Evolutionary conservation across 2,797 vertebrate species (phyloP), one percentile per base, ranked within the genome.

Genomic region (Danio aesculapii): DNA sequence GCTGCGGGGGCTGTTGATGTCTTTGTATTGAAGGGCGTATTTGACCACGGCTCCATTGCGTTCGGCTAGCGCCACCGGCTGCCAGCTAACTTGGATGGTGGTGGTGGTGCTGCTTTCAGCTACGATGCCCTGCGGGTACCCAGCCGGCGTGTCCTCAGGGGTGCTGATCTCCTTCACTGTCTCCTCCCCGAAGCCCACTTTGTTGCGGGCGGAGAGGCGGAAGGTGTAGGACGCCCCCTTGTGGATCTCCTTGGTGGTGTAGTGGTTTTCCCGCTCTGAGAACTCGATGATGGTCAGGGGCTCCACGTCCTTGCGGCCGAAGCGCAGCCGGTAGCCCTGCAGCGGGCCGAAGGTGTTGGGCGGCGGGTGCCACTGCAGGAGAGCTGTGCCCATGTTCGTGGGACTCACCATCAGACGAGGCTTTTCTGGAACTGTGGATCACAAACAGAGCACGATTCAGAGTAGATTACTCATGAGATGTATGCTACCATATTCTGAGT

Each of bases 371-470:
- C 98, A 99, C 88, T 99, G 98, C 87, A 99, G 94, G 77, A 99
- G 95, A 88, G 98, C 98, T 0, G 98, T 99, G 89, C 96, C 97
- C 97, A 99, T 99, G 92, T 98, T 98, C 75, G 98, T 99, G 87
- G 97, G 95, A 90, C 96, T 99, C 88, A 99, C 97, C 93, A 97
- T 96, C 70, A 99, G 96, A 0, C 97, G 93, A 79, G 98, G 98
- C 92, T 95, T 98, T 17, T 98, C 98, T 90, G 98, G 98, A 94
- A 99, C 98, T 99, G 90, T 67, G 92, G 89, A 73, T 11, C 55
- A 63, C 7, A 81, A 3, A 55, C 39, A 4, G 9, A 41, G 64
- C 19, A 53, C 16, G 8, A 6, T 6, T 58, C 3, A 58, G 6
- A 16, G 55, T 16, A 3, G 14, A 30, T 30, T 30, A 30, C 30